These are phyloP conservation scores for Tapirus indicus DNA, from an alignment of 2,797 vertebrate species.

Conservation along the genomic window DNA sequence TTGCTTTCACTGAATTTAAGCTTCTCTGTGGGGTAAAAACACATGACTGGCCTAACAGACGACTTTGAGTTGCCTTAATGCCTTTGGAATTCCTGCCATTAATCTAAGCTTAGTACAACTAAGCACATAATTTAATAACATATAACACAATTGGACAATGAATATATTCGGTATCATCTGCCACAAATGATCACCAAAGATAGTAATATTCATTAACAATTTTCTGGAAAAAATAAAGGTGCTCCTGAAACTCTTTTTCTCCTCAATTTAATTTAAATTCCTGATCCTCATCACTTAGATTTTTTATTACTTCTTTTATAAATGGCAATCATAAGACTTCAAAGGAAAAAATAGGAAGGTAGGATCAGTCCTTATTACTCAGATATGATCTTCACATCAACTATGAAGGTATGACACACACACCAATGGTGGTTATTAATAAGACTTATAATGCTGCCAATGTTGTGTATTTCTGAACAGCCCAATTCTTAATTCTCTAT, in stretches of 20 bases:
- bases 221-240: background rate
- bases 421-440: background rate
- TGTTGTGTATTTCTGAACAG: background rate
- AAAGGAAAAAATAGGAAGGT: background rate
- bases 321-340: background rate
- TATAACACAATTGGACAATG: slow-evolving; percentile 32
- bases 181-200: slow-evolving; percentile 30
- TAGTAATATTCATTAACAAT: slow-evolving; percentile 59
- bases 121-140: slow-evolving; percentile 52
- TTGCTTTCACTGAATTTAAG: slow-evolving; percentile 60
- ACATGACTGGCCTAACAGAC: slow-evolving; percentile 63
- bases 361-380: background rate
- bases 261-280: background rate
- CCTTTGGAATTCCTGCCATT: slow-evolving; percentile 49
- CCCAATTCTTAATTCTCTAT: background rate
- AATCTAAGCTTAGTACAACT: slow-evolving; percentile 55
- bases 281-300: background rate
- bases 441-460: background rate
- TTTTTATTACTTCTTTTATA: background rate
- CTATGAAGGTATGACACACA: background rate
- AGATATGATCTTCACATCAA: background rate
- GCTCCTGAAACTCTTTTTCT: background rate
- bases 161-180: slow-evolving; percentile 30
- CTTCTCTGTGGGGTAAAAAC: slow-evolving; percentile 62
- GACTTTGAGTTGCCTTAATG: slow-evolving; percentile 31